Evolutionary conservation across 2,888 invertebrate genomes (phyloP), one percentile per base, ranked within the genome.

Genomic region (Mythimna loreyi): DNA sequence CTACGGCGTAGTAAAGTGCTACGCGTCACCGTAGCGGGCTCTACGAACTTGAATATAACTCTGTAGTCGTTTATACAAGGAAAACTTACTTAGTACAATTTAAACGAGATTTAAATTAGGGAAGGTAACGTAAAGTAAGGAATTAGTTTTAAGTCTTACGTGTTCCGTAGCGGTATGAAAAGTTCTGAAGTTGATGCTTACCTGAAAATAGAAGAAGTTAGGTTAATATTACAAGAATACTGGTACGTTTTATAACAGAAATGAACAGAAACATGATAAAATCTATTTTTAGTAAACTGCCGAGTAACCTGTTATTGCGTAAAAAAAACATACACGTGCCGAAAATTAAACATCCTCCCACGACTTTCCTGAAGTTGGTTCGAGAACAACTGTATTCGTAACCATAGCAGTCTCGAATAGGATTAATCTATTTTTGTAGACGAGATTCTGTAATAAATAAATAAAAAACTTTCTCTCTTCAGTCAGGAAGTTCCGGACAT

Each of bases 1-100:
- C 69, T 77, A 72, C 71, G 77, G 28, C 84, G 87, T 86, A 86
- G 85, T 80, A 79, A 72, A 80, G 65, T 78, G 83, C 85, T 88
- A 85, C 86, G 83, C 72, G 76, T 68, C 70, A 58, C 28, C 84
- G 85, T 84, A 84, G 79, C 75, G 23, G 63, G 55, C 33, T 71
- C 82, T 83, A 83, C 82, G 77, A 85, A 81, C 72, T 85, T 80
- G 47, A 28, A 52, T 21, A 61, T 68, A 75, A 66, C 61, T 58
- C 36, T 43, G 45, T 53, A 63, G 65, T 56, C 21, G 58, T 30
- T 62, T 40, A 2, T 36, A 36, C 36, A 36, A 36, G 36, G 53
- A 64, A 67, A 60, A 64, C 28, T 28, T 28, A 28, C 33, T 56
- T 67, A 57, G 47, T 30, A 33, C 40, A 50, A 67, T 60, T 71